Evolutionary conservation across 2,113 vertebrate species (phyloP).

Genomic region (Macquaria australasica): DNA sequence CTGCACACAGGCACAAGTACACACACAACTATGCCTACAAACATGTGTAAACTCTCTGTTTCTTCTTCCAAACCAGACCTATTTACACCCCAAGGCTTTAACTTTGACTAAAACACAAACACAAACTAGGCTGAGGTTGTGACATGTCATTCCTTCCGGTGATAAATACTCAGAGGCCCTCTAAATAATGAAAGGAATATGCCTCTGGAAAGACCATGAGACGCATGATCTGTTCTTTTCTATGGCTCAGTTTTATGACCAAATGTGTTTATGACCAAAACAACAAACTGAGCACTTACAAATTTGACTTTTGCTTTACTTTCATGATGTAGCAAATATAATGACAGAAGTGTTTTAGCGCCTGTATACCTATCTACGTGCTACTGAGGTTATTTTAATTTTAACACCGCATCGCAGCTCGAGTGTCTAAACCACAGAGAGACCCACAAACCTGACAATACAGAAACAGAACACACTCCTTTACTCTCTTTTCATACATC

Average conservation of each 20-base stretch:
- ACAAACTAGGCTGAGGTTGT: constrained; percentile 12
- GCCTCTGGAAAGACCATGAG: background rate
- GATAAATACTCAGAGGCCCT: background rate
- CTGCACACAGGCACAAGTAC: background rate
- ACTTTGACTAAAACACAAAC: constrained; percentile 5
- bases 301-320: background rate
- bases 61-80: background rate
- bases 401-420: background rate
- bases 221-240: background rate
- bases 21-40: background rate
- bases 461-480: background rate
- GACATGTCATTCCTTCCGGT: background rate
- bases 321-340: background rate
- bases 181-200: background rate
- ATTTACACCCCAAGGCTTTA: background rate
- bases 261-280: background rate
- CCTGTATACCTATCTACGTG: too few species aligned
- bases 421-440: constrained; percentile 2
- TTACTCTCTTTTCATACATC: background rate
- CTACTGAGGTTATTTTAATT: background rate
- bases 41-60: background rate
- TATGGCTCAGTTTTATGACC: background rate
- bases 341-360: background rate
- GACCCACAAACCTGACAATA: background rate
- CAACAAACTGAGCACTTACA: background rate